Conservation (phyloP, 2,797 vertebrate species). For the Enteromius viviparus region DNA sequence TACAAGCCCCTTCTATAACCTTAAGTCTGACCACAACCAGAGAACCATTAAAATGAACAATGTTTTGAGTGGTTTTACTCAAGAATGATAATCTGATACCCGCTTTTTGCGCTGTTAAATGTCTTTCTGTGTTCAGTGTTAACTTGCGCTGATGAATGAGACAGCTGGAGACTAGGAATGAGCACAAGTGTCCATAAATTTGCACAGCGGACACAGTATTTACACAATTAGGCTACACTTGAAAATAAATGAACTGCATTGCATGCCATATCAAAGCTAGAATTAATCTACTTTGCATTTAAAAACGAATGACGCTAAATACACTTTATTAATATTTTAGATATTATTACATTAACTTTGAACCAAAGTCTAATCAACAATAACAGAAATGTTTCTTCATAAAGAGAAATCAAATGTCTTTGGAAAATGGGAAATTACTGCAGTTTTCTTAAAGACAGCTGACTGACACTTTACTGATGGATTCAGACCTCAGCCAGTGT, state of each 20-base stretch:
- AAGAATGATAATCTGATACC: constrained; percentile 18
- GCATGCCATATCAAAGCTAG: not conserved
- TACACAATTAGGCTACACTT: not conserved
- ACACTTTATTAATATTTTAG: not conserved
- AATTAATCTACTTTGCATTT: too few species aligned
- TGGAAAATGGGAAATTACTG: not conserved
- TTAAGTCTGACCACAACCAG: not conserved
- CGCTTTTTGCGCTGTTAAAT: constrained; percentile 9
- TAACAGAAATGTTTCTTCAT: not conserved
- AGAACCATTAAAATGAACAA: constrained; percentile 16
- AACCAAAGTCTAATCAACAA: not conserved
- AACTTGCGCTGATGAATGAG: not conserved
- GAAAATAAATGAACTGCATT: not conserved
- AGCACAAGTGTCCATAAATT: not conserved
- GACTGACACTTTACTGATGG: constrained; percentile 2
- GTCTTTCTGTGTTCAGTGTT: not conserved
- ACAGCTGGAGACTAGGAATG: not conserved
- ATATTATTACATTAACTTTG: not conserved
- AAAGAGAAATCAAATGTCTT: not conserved
- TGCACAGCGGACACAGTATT: not conserved
- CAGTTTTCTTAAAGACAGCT: not conserved
- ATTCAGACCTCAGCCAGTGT: constrained; percentile 10
- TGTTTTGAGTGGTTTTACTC: constrained; percentile 11
- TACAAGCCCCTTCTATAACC: constrained; percentile 1
- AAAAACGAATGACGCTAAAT: not conserved